Conservation (phyloP, 2,797 vertebrate species). For the Ctenosaura bakeri region DNA sequence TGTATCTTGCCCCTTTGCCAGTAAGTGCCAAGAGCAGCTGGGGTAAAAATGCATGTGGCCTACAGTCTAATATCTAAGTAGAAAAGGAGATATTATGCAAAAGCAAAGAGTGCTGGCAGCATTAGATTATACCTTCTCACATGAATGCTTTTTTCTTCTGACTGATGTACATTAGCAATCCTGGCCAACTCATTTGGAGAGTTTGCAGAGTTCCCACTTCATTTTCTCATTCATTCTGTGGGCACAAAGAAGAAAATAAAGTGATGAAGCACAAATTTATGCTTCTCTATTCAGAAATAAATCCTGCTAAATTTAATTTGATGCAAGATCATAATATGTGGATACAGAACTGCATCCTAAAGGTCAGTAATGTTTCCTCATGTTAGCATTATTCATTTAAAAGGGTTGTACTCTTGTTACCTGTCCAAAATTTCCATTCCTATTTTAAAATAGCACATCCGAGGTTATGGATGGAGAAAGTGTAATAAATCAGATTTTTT, state of each 20-base stretch:
- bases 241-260: slow-evolving; percentile 59
- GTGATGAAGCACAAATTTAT: slow-evolving; percentile 19
- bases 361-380: slow-evolving; percentile 58
- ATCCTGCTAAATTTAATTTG: not conserved
- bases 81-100: not conserved
- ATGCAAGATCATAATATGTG: not conserved
- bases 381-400: slow-evolving; percentile 36
- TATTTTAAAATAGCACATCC: not conserved
- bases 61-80: too few species aligned
- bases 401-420: slow-evolving; percentile 14
- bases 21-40: not conserved
- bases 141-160: slow-evolving; percentile 30
- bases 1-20: not conserved
- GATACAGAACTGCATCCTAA: slow-evolving; percentile 34
- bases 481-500: slow-evolving; percentile 17
- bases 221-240: slow-evolving; percentile 60
- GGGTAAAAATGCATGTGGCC: not conserved
- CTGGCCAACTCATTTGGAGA: slow-evolving; percentile 50
- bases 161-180: slow-evolving; percentile 38
- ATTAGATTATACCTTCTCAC: slow-evolving; percentile 18
- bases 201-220: slow-evolving; percentile 39
- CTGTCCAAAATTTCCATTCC: slow-evolving; percentile 38
- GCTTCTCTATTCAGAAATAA: not conserved
- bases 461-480: not conserved
- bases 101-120: not conserved